These are phyloP conservation scores for Lymantria monacha DNA, from an alignment of 2,888 invertebrate species.

Conservation along the genomic window DNA sequence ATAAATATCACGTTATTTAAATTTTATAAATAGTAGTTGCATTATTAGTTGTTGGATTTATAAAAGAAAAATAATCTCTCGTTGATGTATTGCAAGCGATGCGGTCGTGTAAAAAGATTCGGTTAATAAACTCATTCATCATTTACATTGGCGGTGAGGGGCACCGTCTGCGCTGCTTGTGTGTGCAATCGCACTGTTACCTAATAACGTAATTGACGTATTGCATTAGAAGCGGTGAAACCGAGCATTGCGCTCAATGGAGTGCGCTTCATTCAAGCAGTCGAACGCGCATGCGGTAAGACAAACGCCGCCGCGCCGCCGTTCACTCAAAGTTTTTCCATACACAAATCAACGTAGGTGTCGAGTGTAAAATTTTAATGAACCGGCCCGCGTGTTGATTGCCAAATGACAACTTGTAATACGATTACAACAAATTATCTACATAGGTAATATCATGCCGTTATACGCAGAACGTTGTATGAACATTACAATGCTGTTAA, in stretches of 20 bases:
- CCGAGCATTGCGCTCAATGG: conserved; percentile 52
- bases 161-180: conserved; percentile 25
- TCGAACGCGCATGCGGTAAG: conserved; percentile 47
- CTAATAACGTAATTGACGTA: conserved; percentile 50
- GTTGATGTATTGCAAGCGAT: neutral
- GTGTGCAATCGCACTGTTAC: conserved; percentile 38
- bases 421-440: conserved; percentile 11
- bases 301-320: conserved; percentile 28
- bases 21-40: too few relatives aligned
- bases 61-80: neutral
- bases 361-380: conserved; percentile 22
- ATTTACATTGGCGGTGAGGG: conserved; percentile 41
- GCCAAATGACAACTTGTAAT: conserved; percentile 25
- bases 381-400: conserved; percentile 18
- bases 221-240: conserved; percentile 55
- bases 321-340: conserved; percentile 48
- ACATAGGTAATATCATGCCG: neutral
- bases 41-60: neutral
- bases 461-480: too few relatives aligned
- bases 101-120: conserved; percentile 39
- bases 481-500: too few relatives aligned
- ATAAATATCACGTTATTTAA: too few relatives aligned
- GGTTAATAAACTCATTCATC: conserved; percentile 66
- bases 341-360: conserved; percentile 22
- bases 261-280: conserved; percentile 64